A percentile compares a stretch with the other conserved stretches of the same genome.
Evolutionary conservation across 2,888 invertebrate genomes (phyloP).

Genomic region (Latheticus oryzae): DNA sequence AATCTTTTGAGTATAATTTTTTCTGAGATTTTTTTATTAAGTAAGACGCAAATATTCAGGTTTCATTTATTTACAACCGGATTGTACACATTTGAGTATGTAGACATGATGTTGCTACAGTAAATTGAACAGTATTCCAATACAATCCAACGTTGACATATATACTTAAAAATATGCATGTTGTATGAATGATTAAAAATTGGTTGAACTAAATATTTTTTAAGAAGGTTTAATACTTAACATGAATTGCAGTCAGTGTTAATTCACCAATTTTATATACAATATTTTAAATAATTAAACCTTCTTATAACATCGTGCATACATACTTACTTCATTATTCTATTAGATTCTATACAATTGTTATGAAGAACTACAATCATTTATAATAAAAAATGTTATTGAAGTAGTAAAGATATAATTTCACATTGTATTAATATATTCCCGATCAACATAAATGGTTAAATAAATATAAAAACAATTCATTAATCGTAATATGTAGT

Average conservation of each 20-base stretch:
- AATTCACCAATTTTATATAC: conserved; percentile 24
- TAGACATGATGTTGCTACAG: conserved; percentile 32
- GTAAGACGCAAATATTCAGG: conserved; percentile 20
- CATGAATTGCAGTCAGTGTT: conserved; percentile 21
- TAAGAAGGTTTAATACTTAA: conserved; percentile 31
- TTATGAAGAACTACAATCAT: conserved; percentile 63
- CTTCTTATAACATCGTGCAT: conserved; percentile 34
- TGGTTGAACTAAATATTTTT: conserved; percentile 11
- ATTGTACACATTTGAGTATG: conserved; percentile 60
- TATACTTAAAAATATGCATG: conserved; percentile 18
- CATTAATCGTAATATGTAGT: conserved; percentile 22
- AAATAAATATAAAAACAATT: conserved; percentile 55
- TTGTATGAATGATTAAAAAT: conserved; percentile 8
- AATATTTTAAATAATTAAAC: conserved; percentile 24
- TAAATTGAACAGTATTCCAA: conserved; percentile 1
- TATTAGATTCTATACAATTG: conserved; percentile 66
- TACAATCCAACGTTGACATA: conserved; percentile 9
- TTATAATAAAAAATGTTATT: conserved; percentile 65
- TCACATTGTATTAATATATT: conserved; percentile 57
- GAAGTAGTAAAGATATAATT: conserved; percentile 56
- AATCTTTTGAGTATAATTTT: too few relatives aligned
- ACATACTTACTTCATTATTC: conserved; percentile 52
- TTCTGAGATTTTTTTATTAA: too few relatives aligned
- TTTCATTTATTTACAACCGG: conserved; percentile 66
- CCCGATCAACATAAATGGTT: conserved; percentile 55